Conservation (phyloP, 2,797 vertebrate species). For the Saxicola maurus region DNA sequence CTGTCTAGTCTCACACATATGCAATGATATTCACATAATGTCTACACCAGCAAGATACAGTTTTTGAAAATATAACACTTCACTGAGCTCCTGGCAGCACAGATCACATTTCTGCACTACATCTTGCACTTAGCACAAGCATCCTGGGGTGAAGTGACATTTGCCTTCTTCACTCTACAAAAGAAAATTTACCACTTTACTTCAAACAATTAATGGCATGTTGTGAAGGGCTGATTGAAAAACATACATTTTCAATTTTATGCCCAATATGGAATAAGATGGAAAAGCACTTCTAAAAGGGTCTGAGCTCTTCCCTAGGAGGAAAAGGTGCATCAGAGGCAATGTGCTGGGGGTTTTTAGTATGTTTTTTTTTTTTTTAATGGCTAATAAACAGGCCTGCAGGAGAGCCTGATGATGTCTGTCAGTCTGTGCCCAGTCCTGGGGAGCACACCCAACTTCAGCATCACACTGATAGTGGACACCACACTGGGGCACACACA, state of each 20-base stretch:
- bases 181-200: slow-evolving; percentile 2
- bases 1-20: slow-evolving; percentile 4
- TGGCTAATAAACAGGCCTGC: background rate
- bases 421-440: background rate
- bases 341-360: background rate
- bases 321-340: background rate
- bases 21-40: background rate
- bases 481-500: fast-evolving
- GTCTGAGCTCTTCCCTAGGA: background rate
- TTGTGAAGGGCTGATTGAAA: slow-evolving; percentile 16
- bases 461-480: fast-evolving
- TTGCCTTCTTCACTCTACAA: slow-evolving; percentile 17
- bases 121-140: slow-evolving; percentile 27
- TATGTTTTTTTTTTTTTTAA: background rate
- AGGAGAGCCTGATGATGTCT: background rate
- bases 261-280: background rate
- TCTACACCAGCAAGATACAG: background rate
- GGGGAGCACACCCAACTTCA: background rate
- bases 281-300: background rate
- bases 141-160: slow-evolving; percentile 45
- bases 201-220: background rate
- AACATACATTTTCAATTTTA: background rate
- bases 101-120: slow-evolving; percentile 6
- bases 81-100: background rate
- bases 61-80: slow-evolving; percentile 18